Percentiles rank a stretch among this genome's conserved stretches.
phyloP scores from a whole-genome alignment of 2,797 vertebrate genomes.

The Lacerta viridis region DNA sequence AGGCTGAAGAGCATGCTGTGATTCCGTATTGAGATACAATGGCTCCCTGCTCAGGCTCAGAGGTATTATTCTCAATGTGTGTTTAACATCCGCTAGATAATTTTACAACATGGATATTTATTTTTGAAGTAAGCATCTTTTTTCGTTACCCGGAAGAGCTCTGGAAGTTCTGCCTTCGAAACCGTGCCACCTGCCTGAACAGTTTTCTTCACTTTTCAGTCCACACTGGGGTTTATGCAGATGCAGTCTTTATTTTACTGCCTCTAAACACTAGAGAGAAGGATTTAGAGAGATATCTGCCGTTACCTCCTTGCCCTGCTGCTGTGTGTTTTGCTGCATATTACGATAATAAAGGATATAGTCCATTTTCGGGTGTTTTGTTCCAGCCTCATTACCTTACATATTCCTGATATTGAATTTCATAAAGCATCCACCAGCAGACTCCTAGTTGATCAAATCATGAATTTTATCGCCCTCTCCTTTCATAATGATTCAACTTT shows the following conservation, averaged over 20 bases:
- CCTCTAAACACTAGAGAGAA: neutral
- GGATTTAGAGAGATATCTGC: slow-evolving; percentile 16
- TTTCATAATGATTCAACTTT: slow-evolving; percentile 37
- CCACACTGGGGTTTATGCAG: neutral
- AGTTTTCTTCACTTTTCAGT: neutral
- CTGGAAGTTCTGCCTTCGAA: neutral
- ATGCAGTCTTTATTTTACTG: slow-evolving; percentile 41
- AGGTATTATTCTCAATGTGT: neutral
- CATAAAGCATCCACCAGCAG: slow-evolving; percentile 25
- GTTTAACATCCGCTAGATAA: neutral
- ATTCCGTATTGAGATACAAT: too few species aligned
- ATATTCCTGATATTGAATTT: slow-evolving; percentile 23
- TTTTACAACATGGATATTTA: neutral
- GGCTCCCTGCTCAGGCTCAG: neutral
- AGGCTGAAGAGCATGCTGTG: too few species aligned
- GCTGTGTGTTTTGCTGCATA: slow-evolving; percentile 7
- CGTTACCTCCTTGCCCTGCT: slow-evolving; percentile 25
- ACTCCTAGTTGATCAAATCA: slow-evolving; percentile 30
- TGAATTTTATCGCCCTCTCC: slow-evolving; percentile 19
- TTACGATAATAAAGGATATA: slow-evolving; percentile 23
- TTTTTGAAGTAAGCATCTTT: neutral
- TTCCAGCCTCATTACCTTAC: neutral
- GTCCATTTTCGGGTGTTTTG: slow-evolving; percentile 24
- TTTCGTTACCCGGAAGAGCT: neutral
- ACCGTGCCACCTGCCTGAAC: neutral